phyloP scores from a whole-genome alignment of 1,140 invertebrate species.

The Idris sp. region DNA sequence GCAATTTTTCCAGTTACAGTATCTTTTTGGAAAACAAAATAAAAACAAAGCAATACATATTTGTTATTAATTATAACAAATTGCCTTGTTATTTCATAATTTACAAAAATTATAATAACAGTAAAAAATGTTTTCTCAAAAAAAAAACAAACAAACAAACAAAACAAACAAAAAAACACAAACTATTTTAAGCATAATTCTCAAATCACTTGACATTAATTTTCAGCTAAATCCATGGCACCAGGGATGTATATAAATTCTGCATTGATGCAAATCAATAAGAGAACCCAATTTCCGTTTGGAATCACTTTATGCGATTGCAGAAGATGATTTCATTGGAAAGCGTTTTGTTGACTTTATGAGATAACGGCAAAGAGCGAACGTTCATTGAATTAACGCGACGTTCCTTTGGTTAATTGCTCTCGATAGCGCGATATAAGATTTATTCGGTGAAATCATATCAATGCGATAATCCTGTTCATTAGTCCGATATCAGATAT shows the following conservation, averaged over 20 bases:
- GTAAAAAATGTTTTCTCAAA: too few species aligned
- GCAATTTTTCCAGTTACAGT: too few species aligned
- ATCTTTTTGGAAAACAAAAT: too few species aligned
- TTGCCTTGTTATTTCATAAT: too few species aligned
- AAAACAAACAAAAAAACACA: too few species aligned
- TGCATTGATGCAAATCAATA: slow-evolving; percentile 28
- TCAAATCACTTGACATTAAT: too few species aligned
- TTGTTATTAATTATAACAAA: too few species aligned
- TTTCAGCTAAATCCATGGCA: background rate
- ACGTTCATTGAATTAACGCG: slow-evolving; percentile 41
- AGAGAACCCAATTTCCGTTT: slow-evolving; percentile 38
- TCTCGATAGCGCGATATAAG: slow-evolving; percentile 15
- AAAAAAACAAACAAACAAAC: too few species aligned
- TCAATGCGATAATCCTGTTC: slow-evolving; percentile 22
- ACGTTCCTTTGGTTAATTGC: slow-evolving; percentile 36
- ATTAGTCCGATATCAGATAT: slow-evolving; percentile 22
- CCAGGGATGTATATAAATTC: slow-evolving; percentile 27
- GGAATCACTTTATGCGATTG: slow-evolving; percentile 19
- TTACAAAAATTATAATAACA: too few species aligned
- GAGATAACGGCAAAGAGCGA: slow-evolving; percentile 28
- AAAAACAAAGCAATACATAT: too few species aligned
- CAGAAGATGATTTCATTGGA: slow-evolving; percentile 29
- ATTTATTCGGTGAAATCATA: slow-evolving; percentile 28
- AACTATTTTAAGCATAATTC: too few species aligned
- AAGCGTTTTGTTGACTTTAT: slow-evolving; percentile 49